Evolutionary conservation across 2,888 invertebrate species (phyloP).

Genomic region (Drosophila helvetica): DNA sequence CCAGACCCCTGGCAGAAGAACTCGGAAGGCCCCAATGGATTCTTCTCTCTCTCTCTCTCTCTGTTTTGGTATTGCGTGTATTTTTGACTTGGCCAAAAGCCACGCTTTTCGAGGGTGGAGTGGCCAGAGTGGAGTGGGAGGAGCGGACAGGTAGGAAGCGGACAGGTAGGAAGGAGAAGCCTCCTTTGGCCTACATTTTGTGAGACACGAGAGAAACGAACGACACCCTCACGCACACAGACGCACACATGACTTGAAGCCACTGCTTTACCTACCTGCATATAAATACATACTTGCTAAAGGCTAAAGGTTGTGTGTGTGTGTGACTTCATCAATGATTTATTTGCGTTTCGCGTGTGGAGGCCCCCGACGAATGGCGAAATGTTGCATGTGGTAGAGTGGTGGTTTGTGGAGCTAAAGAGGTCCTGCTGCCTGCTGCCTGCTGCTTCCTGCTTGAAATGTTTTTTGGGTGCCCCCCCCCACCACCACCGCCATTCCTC

Average conservation of each 20-base stretch:
- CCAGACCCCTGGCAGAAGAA: conserved; percentile 12
- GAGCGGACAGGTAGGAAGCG: neutral
- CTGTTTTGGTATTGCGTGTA: neutral
- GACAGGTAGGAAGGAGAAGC: conserved; percentile 47
- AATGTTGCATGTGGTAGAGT: conserved; percentile 33
- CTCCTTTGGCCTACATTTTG: conserved; percentile 74
- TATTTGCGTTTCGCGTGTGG: conserved; percentile 75
- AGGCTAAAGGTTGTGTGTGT: too few species aligned
- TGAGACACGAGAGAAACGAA: conserved; percentile 33
- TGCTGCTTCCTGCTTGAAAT: conserved; percentile 75
- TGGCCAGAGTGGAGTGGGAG: too few species aligned
- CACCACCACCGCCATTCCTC: neutral
- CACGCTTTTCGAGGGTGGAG: conserved; percentile 10
- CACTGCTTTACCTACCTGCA: neutral
- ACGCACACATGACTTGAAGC: conserved; percentile 28
- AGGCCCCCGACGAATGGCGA: conserved; percentile 21
- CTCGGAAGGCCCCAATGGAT: neutral
- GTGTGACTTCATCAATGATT: conserved; percentile 71
- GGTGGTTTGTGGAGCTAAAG: neutral
- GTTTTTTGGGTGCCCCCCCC: conserved; percentile 48
- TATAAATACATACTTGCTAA: too few species aligned
- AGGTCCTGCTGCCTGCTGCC: conserved; percentile 40
- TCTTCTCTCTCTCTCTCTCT: neutral
- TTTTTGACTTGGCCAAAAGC: conserved; percentile 34
- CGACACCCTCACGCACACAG: conserved; percentile 2